phyloP scores from a whole-genome alignment of 2,797 vertebrate species.

The Melanotaenia parkinsoni region DNA sequence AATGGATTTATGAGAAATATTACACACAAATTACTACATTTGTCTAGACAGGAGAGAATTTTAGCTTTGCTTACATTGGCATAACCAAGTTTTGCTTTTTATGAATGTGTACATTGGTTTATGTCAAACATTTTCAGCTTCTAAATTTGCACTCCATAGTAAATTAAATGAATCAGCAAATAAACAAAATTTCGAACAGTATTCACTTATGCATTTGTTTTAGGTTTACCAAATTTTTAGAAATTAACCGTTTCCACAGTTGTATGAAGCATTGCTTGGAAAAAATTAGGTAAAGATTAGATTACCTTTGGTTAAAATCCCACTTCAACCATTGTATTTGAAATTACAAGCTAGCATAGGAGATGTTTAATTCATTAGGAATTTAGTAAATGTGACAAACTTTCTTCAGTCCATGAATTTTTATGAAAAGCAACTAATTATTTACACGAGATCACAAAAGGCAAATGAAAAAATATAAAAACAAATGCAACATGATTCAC shows the following conservation, averaged over 20 bases:
- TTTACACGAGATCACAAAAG: background rate
- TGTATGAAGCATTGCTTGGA: background rate
- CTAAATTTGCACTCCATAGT: constrained; percentile 61
- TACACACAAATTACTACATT: constrained; percentile 77
- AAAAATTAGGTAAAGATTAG: constrained; percentile 6
- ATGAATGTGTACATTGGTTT: constrained; percentile 60
- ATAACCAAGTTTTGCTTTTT: constrained; percentile 56
- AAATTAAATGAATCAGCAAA: constrained; percentile 56
- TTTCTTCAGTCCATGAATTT: background rate
- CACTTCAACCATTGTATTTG: background rate
- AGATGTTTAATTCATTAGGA: background rate
- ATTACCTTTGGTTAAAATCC: background rate
- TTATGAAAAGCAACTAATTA: background rate
- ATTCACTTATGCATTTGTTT: constrained; percentile 35
- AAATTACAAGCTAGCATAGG: background rate
- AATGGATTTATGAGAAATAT: constrained; percentile 77
- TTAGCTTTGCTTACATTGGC: constrained; percentile 65
- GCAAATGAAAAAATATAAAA: background rate
- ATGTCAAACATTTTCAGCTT: constrained; percentile 63
- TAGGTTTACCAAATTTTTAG: constrained; percentile 23
- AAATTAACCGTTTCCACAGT: constrained; percentile 22
- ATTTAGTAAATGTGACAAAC: background rate
- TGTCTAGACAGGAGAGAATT: constrained; percentile 78
- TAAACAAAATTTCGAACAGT: constrained; percentile 39
- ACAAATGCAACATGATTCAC: no score